These are phyloP conservation scores for Nasonia giraulti DNA, from an alignment of 1,140 invertebrate species.

Conservation along the genomic window DNA sequence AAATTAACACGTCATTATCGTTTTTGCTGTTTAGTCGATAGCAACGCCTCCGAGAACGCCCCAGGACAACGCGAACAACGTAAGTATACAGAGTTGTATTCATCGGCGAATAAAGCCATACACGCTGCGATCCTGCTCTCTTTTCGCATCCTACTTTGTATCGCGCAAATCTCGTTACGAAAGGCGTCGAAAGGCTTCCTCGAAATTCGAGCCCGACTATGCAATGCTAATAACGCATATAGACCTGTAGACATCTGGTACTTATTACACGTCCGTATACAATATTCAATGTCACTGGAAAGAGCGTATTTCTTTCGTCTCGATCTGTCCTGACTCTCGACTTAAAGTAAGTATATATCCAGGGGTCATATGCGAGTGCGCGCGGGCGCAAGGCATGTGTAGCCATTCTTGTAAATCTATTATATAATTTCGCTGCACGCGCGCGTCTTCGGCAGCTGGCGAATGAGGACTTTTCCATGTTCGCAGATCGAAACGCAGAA, in stretches of 20 bases:
- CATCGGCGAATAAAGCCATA: neutral
- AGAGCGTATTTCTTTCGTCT: no score
- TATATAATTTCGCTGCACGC: no score
- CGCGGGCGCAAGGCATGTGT: no score
- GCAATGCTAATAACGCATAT: neutral
- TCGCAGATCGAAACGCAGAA: conserved; percentile 91
- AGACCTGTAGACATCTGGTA: no score
- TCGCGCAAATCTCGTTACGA: neutral
- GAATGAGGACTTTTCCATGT: neutral
- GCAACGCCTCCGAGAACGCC: conserved; percentile 67
- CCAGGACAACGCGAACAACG: conserved; percentile 63
- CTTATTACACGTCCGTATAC: no score
- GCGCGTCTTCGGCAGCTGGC: no score
- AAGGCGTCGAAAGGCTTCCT: conserved; percentile 2
- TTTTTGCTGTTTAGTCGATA: conserved; percentile 71
- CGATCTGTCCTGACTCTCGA: no score
- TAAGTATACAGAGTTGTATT: conserved; percentile 61
- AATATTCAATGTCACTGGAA: no score
- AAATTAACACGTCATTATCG: conserved; percentile 67
- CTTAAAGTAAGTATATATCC: no score
- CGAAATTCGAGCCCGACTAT: conserved; percentile 1
- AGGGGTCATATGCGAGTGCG: no score
- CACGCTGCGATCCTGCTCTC: conserved; percentile 22
- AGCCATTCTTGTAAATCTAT: no score
- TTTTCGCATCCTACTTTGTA: neutral